Conservation (phyloP, 2,888 invertebrate species). For the Perithous albicinctus region DNA sequence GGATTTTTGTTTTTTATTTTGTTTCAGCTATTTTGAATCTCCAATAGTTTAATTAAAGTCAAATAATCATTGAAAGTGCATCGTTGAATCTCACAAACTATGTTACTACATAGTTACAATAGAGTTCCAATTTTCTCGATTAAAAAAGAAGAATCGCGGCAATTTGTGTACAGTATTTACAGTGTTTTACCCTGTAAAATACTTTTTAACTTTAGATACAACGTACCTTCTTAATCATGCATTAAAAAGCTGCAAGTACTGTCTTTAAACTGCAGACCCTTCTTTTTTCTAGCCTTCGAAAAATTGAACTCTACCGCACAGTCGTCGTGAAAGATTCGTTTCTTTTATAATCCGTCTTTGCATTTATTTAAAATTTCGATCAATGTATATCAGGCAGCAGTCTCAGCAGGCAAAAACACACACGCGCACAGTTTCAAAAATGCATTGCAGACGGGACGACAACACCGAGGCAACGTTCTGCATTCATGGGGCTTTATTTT, state of each 20-base stretch:
- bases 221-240: background rate
- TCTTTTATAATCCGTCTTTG: constrained; percentile 25
- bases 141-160: background rate
- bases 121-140: background rate
- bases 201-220: no score
- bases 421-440: constrained; percentile 73
- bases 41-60: no score
- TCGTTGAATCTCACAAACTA: constrained; percentile 39
- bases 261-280: background rate
- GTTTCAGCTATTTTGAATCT: no score
- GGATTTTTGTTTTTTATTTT: no score
- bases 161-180: constrained; percentile 4
- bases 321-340: constrained; percentile 47
- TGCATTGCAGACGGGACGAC: constrained; percentile 74
- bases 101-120: background rate
- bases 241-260: background rate
- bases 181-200: background rate
- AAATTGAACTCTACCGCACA: constrained; percentile 30
- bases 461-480: constrained; percentile 83
- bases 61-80: constrained; percentile 44
- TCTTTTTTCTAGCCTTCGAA: background rate
- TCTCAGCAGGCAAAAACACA: constrained; percentile 79
- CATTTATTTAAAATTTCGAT: constrained; percentile 30
- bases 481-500: constrained; percentile 77
- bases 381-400: constrained; percentile 77